Evolutionary conservation across 1,140 invertebrate genomes (phyloP).

Genomic region (Tetramorium simillimum): DNA sequence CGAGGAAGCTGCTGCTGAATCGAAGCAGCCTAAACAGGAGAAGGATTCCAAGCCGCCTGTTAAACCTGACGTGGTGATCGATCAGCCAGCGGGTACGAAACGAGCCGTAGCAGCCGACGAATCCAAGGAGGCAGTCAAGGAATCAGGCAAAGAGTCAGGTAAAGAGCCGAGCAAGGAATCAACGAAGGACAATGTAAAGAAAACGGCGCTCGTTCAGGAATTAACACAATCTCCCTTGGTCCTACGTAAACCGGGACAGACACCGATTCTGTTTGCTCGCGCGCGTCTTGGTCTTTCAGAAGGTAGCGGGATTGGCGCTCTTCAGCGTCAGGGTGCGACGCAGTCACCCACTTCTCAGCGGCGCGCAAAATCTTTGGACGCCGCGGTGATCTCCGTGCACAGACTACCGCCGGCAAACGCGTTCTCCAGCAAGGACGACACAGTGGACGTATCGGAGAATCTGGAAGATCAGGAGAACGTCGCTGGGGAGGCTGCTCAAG

Average conservation of each 20-base stretch:
- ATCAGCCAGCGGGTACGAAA: conserved; percentile 14
- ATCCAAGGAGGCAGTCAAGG: conserved; percentile 13
- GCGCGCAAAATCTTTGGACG: conserved; percentile 93
- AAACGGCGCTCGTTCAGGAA: conserved; percentile 74
- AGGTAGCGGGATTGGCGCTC: conserved; percentile 90
- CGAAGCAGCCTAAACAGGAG: conserved; percentile 12
- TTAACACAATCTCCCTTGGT: conserved; percentile 86
- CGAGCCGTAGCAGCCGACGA: background rate
- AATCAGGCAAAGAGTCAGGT: conserved; percentile 12
- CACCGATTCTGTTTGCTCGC: conserved; percentile 91
- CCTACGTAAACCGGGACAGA: conserved; percentile 89
- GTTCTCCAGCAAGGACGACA: conserved; percentile 95
- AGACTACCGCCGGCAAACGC: conserved; percentile 92
- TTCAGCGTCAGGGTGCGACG: conserved; percentile 90
- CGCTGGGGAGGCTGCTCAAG: background rate
- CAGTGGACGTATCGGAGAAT: conserved; percentile 89
- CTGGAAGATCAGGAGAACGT: conserved; percentile 87
- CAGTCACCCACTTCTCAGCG: conserved; percentile 91
- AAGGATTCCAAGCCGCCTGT: conserved; percentile 28
- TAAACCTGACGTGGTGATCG: conserved; percentile 25
- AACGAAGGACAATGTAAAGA: conserved; percentile 67
- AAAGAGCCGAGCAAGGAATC: conserved; percentile 22
- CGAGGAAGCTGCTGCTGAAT: conserved; percentile 13
- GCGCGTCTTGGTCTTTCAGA: conserved; percentile 92
- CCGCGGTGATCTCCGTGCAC: conserved; percentile 92